Base-by-base conservation (phyloP, 2,113 vertebrate species). In the Colius striatus region DNA sequence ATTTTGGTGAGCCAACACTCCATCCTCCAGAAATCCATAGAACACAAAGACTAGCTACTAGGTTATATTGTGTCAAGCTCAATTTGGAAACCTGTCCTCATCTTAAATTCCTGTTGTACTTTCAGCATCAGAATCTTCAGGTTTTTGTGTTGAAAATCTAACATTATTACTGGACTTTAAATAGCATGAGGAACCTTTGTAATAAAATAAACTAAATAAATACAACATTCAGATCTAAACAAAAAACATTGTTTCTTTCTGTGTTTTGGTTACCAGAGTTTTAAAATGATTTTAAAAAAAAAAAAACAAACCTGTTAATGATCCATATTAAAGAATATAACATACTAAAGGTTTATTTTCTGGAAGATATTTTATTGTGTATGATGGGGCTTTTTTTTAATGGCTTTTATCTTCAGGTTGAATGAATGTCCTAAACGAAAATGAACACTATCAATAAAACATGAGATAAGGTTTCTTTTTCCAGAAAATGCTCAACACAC, bases 161-260 rank as follows among this genome's bases (percentile, higher is more conserved):
- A 9, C 16, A 27, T 73, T 62, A 10, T 16, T 63, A 47, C 22
- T 50, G 25, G 8, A 5, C 18, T 84, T 91, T 68, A 89, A 89
- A 68, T 60, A 55, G 3, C 16, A 43, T 4, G 4, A 80, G 13
- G 87, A 77, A 47, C 0, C 4, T 63, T 67, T 55, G 38, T 32
- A 83, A 87, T 81, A 66, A 84, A 74, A 41, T 74, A 84, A 70
- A 15, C 14, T 47, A 74, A 88, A 86, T 76, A 90, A 90, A 57
- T 25, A 80, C 30, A 60, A 34, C 16, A 58, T 82, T 85, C 84
- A 41, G 6, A 5, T 75, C 38, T 48, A 78, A 89, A 32, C 2
- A 4, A 74, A 73, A 72, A 68, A 43, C 10, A 45, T 25, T 19
- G 11, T 58, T 80, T 81, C 23, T 84, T 50, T 67, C 23, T 57